Evolutionary conservation across 2,113 vertebrate genomes (phyloP).

Genomic region (Nothocercus nigrocapillus): DNA sequence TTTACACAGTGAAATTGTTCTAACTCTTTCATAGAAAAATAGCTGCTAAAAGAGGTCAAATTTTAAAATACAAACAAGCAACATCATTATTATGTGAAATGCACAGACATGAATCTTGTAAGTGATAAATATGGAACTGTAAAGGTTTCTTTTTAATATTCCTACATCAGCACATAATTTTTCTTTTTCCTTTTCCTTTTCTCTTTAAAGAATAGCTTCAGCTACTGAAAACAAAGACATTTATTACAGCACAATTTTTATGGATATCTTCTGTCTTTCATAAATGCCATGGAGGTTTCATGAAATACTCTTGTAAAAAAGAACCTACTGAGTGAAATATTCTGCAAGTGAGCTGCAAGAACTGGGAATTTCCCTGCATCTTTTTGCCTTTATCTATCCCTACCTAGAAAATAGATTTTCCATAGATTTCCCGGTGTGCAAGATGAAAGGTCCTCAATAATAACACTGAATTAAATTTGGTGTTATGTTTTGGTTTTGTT

Average conservation of each 20-base stretch:
- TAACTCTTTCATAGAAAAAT: not conserved
- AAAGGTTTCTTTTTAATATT: not conserved
- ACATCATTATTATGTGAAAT: not conserved
- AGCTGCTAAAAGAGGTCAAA: not conserved
- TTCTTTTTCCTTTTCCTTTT: not conserved
- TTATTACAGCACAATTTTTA: not conserved
- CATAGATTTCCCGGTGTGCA: not conserved
- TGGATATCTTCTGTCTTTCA: not conserved
- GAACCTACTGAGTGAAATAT: not conserved
- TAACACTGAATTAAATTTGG: not conserved
- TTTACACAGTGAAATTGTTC: not conserved
- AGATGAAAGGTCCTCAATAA: not conserved
- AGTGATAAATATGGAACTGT: not conserved
- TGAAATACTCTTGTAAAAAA: not conserved
- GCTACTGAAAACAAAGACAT: not conserved
- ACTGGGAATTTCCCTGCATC: not conserved
- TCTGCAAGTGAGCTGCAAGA: not conserved
- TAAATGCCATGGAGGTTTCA: not conserved
- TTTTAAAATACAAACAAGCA: not conserved
- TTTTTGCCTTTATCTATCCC: rapidly evolving
- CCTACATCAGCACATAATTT: not conserved
- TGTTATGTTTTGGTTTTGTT: not conserved
- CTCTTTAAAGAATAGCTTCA: not conserved
- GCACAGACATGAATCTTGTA: not conserved
- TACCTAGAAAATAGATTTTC: not conserved